Conservation (phyloP, 2,888 invertebrate genomes). For the Caenorhabditis sulstoni region DNA sequence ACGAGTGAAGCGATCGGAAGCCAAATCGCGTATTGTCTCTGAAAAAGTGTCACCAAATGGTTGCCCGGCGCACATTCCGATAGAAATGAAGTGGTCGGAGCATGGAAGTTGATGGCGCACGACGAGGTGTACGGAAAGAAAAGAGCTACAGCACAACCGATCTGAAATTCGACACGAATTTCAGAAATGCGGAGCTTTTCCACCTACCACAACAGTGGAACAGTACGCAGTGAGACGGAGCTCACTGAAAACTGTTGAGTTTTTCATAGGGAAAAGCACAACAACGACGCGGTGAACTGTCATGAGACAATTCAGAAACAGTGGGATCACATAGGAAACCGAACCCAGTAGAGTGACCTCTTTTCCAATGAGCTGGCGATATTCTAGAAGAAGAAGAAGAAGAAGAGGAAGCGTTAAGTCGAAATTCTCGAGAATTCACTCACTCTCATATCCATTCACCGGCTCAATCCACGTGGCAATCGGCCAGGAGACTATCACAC, state of each 20-base stretch:
- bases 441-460: constrained; percentile 7
- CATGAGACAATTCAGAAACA: constrained; percentile 30
- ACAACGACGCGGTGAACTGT: constrained; percentile 20
- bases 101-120: constrained; percentile 24
- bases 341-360: constrained; percentile 2
- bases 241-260: not conserved
- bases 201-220: not conserved
- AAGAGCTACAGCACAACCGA: not conserved
- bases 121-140: constrained; percentile 17
- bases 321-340: not conserved
- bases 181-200: no score
- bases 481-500: constrained; percentile 2
- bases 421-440: no score
- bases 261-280: not conserved
- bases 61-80: constrained; percentile 19
- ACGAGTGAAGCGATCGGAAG: constrained; percentile 6
- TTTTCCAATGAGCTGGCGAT: constrained; percentile 13
- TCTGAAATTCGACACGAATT: no score
- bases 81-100: constrained; percentile 1
- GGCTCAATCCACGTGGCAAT: not conserved
- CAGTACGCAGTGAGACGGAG: not conserved
- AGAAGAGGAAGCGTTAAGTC: no score
- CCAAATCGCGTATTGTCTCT: constrained; percentile 16
- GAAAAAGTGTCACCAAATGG: constrained; percentile 14
- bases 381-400: constrained; percentile 2